Base-by-base conservation (phyloP, 2,888 invertebrate species). In the Subacronicta megacephala region DNA sequence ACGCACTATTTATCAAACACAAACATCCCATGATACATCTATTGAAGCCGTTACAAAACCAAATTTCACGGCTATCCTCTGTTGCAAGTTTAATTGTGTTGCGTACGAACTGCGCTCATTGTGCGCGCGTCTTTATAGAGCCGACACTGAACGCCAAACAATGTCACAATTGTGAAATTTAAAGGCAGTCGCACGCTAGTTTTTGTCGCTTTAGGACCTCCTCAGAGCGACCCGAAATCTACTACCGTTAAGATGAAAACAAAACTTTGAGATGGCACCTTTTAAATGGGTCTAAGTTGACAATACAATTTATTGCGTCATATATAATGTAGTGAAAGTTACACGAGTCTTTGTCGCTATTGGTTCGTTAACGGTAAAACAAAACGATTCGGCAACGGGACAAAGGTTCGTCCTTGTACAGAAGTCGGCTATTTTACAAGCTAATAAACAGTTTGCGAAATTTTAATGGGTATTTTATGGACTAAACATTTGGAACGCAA, bases 281-380 rank as follows among this genome's bases (percentile, higher is more conserved):
- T 78, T 78, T 75, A 81, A 87, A 87, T 78, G 78, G 81, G 72
- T 73, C 77, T 61, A 62, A 67, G 44, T 41, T 44, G 68, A 90
- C 91, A 92, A 92, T 84, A 70, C 74, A 73, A 80, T 93, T 93
- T 93, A 93, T 91, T 90, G 85, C 84, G 78, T 87, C 89, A 88
- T 92, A 92, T 90, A 91, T 90, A 88, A 93, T 83, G 70, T 88
- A 93, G 93, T 92, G 93, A 93, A 93, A 93, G 93, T 93, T 86
- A 83, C 78, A 73, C 67, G 68, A 57, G 65, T 77, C 77, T 81
- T 90, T 89, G 89, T 90, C 70, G 85, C 77, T 70, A 69, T 81
- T 78, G 65, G 67, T 81, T 77, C 75, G 82, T 78, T 90, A 93
- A 93, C 92, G 87, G 92, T 92, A 88, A 84, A 62, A 88, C 78